These are phyloP conservation scores for Trichogramma pretiosum DNA, from an alignment of 1,140 invertebrate genomes.

Conservation along the genomic window DNA sequence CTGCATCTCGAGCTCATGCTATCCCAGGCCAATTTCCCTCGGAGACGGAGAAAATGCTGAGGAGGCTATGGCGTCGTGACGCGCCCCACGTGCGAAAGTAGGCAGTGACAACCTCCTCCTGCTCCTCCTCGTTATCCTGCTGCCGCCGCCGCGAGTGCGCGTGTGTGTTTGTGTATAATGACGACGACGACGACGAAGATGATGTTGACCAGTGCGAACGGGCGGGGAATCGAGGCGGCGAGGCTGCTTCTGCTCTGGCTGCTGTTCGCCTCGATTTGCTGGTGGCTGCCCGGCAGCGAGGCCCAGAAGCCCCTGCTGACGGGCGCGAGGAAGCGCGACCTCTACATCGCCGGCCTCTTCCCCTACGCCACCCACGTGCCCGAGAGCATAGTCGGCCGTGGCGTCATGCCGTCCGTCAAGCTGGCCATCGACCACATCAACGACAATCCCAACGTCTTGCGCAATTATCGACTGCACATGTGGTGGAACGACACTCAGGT, in stretches of 20 bases:
- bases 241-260: slow-evolving; percentile 21
- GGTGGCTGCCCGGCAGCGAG: slow-evolving; percentile 23
- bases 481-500: slow-evolving; percentile 94
- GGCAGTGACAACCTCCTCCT: background rate
- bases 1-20: too few relatives aligned
- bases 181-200: slow-evolving; percentile 1
- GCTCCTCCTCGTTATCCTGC: slow-evolving; percentile 18
- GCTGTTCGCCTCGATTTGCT: slow-evolving; percentile 21
- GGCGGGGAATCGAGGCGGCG: background rate
- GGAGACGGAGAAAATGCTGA: background rate
- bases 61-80: too few relatives aligned
- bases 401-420: slow-evolving; percentile 88
- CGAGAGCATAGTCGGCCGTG: slow-evolving; percentile 60
- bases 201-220: slow-evolving; percentile 9
- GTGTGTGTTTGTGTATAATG: background rate
- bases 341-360: slow-evolving; percentile 88
- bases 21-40: too few relatives aligned
- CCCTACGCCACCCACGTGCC: slow-evolving; percentile 69
- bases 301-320: slow-evolving; percentile 50
- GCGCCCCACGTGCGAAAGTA: too few relatives aligned
- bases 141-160: slow-evolving; percentile 12
- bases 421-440: slow-evolving; percentile 88
- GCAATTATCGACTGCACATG: slow-evolving; percentile 83
- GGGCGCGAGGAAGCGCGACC: slow-evolving; percentile 53
- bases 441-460: slow-evolving; percentile 70